Evolutionary conservation across 2,888 invertebrate species (phyloP), one percentile per base, ranked within the genome.

Genomic region (Microdon myrmicae): DNA sequence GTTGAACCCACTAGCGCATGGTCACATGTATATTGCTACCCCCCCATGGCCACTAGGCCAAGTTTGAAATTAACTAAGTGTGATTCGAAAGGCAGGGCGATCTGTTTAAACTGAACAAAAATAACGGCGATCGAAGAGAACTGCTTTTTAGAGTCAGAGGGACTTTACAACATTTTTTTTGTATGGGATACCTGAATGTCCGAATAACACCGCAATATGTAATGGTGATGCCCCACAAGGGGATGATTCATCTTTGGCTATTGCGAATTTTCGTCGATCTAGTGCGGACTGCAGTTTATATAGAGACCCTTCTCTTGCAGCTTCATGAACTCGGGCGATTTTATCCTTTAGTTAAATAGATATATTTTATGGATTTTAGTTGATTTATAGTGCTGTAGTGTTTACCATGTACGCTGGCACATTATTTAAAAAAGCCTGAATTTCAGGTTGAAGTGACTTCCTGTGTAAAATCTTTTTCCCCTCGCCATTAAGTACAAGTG

Each of bases 211-310:
- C 1, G 94, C 93, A 7, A 92, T 90, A 77, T 95, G 95, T 54
- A 95, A 82, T 0, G 94, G 92, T 2, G 93, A 90, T 12, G 92
- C 88, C 2, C 93, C 92, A 71, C 90, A 87, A 0, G 90, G 87
- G n/a, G 91, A 90, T 68, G 87, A 83, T 56, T 89, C 87, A 77
- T 96, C 93, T 70, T 90, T 86, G 12, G 95, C 94, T 59, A 93
- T 87, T 1, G 94, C 94, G 75, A 96, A 91, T 84, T 94, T 93
- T 74, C 94, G 88, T 68, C 95, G 82, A 79, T 96, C 92, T 72
- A 94, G 79, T 1, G 93, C 88, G 69, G 90, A 87, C 79, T 94
- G 94, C 45, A 96, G 82, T 70, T 93, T 90, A 70, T 90, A 82
- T 67, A 96, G 83, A 73, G 89, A 90, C 3, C 96, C 96, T 70